Conservation (phyloP, 2,888 invertebrate genomes). For the Spisula solida region DNA sequence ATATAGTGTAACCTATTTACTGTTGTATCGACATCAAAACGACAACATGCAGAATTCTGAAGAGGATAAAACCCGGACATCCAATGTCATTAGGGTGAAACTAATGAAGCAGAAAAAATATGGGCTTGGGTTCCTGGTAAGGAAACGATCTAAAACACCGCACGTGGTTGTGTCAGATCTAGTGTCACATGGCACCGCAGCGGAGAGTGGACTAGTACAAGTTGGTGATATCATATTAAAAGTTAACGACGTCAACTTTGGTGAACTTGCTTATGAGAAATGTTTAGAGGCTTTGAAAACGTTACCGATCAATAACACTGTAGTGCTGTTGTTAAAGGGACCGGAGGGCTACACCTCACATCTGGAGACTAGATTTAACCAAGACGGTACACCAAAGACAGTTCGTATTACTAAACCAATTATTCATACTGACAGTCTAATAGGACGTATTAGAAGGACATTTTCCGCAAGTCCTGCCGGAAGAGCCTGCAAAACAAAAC, state of each 20-base stretch:
- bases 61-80: conserved; percentile 11
- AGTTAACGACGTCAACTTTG: conserved; percentile 84
- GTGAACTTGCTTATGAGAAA: conserved; percentile 83
- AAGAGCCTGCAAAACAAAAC: conserved; percentile 62
- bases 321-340: conserved; percentile 82
- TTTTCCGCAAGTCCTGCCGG: conserved; percentile 57
- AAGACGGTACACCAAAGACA: conserved; percentile 83
- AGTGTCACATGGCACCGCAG: conserved; percentile 83
- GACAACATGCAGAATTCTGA: neutral
- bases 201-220: conserved; percentile 84
- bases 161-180: conserved; percentile 83
- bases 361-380: conserved; percentile 83
- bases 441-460: conserved; percentile 77
- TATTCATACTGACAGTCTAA: conserved; percentile 75
- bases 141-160: conserved; percentile 80
- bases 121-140: conserved; percentile 85
- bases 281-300: conserved; percentile 80
- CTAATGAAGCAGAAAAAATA: conserved; percentile 80
- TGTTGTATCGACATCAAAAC: neutral
- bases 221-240: conserved; percentile 85
- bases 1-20: neutral
- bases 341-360: conserved; percentile 84
- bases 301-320: conserved; percentile 78
- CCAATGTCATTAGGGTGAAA: conserved; percentile 83
- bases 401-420: conserved; percentile 83